Evolutionary conservation across 2,888 invertebrate genomes (phyloP).

Genomic region (Cetonia aurata): DNA sequence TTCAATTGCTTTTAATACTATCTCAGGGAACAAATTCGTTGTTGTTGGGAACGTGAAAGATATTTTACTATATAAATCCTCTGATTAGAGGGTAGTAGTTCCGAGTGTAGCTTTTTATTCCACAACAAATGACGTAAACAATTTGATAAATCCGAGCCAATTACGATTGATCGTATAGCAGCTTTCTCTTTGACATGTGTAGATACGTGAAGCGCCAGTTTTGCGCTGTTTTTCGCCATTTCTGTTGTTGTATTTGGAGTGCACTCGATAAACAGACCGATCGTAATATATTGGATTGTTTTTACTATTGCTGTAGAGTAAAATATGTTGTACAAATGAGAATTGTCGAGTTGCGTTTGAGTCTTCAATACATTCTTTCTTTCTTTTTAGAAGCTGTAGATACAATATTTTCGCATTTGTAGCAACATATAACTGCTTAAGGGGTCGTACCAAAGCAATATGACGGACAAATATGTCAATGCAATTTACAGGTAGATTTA

Average conservation of each 20-base stretch:
- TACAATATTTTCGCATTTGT: too few relatives aligned
- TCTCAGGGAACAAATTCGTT: background rate
- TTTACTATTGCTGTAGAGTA: constrained; percentile 8
- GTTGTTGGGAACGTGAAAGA: constrained; percentile 7
- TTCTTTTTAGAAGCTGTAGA: too few relatives aligned
- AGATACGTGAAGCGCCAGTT: background rate
- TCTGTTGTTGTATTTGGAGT: constrained; percentile 7
- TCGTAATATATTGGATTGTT: constrained; percentile 19
- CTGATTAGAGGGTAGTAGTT: constrained; percentile 9
- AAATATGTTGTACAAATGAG: constrained; percentile 16
- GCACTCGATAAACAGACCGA: background rate
- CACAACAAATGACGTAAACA: constrained; percentile 36
- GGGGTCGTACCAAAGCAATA: too few relatives aligned
- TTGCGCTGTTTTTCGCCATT: constrained; percentile 18
- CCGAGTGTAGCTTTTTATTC: constrained; percentile 4
- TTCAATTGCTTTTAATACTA: background rate
- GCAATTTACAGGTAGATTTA: too few relatives aligned
- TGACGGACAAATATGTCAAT: too few relatives aligned
- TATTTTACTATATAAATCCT: constrained; percentile 21
- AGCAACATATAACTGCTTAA: too few relatives aligned
- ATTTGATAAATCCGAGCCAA: constrained; percentile 36
- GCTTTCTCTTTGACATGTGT: constrained; percentile 21
- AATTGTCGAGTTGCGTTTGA: background rate
- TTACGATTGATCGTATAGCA: constrained; percentile 35
- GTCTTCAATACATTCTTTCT: too few relatives aligned